Conservation (phyloP, 2,888 invertebrate species). For the Dorcus hopei region DNA sequence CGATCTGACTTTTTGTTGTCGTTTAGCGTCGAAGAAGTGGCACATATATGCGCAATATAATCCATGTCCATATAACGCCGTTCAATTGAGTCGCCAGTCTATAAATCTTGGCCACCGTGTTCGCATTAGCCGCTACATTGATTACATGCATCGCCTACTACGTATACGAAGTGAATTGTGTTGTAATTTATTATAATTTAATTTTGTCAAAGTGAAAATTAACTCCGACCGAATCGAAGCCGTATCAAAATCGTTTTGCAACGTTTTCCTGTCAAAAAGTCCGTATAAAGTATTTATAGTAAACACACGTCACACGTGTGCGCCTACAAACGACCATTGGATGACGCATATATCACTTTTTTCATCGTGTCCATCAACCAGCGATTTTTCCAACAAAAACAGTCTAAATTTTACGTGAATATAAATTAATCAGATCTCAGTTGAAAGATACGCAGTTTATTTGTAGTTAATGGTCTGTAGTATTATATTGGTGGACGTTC, state of each 20-base stretch:
- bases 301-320: too few relatives aligned
- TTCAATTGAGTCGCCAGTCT: slow-evolving; percentile 47
- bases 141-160: slow-evolving; percentile 45
- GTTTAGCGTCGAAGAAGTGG: slow-evolving; percentile 36
- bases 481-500: too few relatives aligned
- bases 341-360: too few relatives aligned
- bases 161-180: slow-evolving; percentile 30
- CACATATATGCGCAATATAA: slow-evolving; percentile 31
- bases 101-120: slow-evolving; percentile 46
- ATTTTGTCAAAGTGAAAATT: slow-evolving; percentile 13
- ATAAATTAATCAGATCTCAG: too few relatives aligned
- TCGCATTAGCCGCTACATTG: slow-evolving; percentile 48
- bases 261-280: background rate
- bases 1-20: slow-evolving; percentile 32
- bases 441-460: too few relatives aligned
- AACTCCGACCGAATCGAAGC: background rate
- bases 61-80: slow-evolving; percentile 40
- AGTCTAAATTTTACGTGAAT: too few relatives aligned
- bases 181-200: slow-evolving; percentile 33
- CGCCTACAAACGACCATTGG: too few relatives aligned
- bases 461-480: too few relatives aligned
- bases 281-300: too few relatives aligned
- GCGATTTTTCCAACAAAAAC: too few relatives aligned
- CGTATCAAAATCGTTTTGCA: background rate
- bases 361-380: too few relatives aligned